Evolutionary conservation across 1,140 invertebrate genomes (phyloP).

Genomic region (Temnothorax longispinosus): DNA sequence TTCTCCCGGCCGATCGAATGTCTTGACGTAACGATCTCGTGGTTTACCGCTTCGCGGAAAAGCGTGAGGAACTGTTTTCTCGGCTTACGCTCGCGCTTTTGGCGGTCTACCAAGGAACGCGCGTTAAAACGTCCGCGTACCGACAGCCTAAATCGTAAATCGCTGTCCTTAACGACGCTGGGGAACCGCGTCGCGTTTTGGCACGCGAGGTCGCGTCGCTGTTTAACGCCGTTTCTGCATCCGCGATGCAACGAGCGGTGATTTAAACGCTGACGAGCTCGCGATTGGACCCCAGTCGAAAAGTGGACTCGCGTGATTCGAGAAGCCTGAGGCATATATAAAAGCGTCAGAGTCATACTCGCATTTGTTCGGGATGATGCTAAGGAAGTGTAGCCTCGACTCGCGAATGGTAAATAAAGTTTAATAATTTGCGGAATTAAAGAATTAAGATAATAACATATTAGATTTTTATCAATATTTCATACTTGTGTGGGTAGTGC

Average conservation of each 20-base stretch:
- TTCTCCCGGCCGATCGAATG: background rate
- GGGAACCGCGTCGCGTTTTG: constrained; percentile 39
- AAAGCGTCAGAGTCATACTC: background rate
- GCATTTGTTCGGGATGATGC: constrained; percentile 32
- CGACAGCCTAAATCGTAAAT: constrained; percentile 59
- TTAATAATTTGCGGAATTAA: background rate
- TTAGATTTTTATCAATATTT: background rate
- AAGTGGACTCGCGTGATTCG: constrained; percentile 24
- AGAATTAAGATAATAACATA: background rate
- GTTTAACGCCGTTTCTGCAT: constrained; percentile 24
- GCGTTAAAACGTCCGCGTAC: constrained; percentile 28
- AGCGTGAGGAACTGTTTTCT: background rate
- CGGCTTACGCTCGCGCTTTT: constrained; percentile 31
- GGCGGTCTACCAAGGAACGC: constrained; percentile 69
- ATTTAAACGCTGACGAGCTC: constrained; percentile 63
- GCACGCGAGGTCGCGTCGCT: constrained; percentile 33
- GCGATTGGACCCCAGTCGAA: constrained; percentile 47
- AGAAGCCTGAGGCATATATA: background rate
- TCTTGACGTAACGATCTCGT: background rate
- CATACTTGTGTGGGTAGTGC: background rate
- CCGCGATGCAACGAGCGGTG: constrained; percentile 33
- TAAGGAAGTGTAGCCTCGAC: constrained; percentile 77
- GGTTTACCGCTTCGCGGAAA: background rate
- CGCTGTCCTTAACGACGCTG: constrained; percentile 22
- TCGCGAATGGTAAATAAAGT: constrained; percentile 76